phyloP scores from a whole-genome alignment of 2,888 invertebrate species.

The Orthosia cruda region DNA sequence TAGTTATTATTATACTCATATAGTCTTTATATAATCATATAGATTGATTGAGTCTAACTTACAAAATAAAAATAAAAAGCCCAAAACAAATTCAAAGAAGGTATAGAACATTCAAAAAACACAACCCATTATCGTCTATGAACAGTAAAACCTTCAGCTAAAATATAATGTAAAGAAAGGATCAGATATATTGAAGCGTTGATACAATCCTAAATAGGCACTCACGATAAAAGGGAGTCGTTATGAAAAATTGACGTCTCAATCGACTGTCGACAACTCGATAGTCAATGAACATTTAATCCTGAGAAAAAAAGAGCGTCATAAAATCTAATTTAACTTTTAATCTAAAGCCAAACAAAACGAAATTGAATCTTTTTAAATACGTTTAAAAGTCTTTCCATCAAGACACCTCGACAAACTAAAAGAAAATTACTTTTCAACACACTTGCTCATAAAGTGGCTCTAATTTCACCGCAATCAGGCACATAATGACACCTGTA shows the following conservation, averaged over 20 bases:
- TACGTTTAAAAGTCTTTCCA: slow-evolving; percentile 22
- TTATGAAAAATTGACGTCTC: slow-evolving; percentile 67
- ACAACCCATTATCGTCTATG: not conserved
- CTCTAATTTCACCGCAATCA: too few relatives aligned
- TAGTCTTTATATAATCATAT: too few relatives aligned
- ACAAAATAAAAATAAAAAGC: not conserved
- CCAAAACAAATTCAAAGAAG: not conserved
- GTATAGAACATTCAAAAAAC: not conserved
- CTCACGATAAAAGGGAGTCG: slow-evolving; percentile 46
- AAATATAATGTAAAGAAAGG: not conserved
- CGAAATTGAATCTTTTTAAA: slow-evolving; percentile 35
- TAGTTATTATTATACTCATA: too few relatives aligned
- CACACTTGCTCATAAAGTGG: too few relatives aligned
- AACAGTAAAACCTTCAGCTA: not conserved
- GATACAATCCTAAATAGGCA: slow-evolving; percentile 19
- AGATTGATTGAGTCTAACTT: not conserved
- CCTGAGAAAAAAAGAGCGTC: not conserved
- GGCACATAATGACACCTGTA: too few relatives aligned
- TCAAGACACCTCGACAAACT: slow-evolving; percentile 31
- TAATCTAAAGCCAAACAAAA: slow-evolving; percentile 17
- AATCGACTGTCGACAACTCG: slow-evolving; percentile 59
- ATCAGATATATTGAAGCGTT: slow-evolving; percentile 5
- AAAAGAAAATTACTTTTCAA: slow-evolving; percentile 1
- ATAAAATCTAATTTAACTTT: slow-evolving; percentile 53
- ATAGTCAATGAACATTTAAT: slow-evolving; percentile 68